Evolutionary conservation across 2,888 invertebrate genomes (phyloP).

Genomic region (Eucera pruinosa): DNA sequence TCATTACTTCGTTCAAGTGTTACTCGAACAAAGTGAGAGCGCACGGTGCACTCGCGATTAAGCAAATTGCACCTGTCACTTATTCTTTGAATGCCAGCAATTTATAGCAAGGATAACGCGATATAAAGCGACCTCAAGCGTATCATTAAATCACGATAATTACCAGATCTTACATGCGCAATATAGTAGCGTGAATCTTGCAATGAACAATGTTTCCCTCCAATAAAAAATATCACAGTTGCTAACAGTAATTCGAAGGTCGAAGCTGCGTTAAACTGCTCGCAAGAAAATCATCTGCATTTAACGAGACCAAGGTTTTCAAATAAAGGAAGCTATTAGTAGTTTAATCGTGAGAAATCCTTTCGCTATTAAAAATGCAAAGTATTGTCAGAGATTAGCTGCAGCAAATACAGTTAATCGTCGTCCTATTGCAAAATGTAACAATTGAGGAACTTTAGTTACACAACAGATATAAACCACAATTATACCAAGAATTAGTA

Average conservation of each 20-base stretch:
- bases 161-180: neutral
- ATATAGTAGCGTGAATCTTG: neutral
- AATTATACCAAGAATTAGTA: neutral
- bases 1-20: slow-evolving; percentile 16
- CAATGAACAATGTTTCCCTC: too few relatives aligned
- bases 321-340: slow-evolving; percentile 12
- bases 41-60: slow-evolving; percentile 11
- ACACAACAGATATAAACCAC: neutral
- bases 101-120: slow-evolving; percentile 33
- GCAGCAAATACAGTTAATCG: slow-evolving; percentile 5
- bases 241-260: slow-evolving; percentile 12
- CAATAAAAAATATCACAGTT: neutral
- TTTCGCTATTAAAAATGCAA: slow-evolving; percentile 13
- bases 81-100: slow-evolving; percentile 14
- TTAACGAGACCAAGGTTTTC: slow-evolving; percentile 34
- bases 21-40: slow-evolving; percentile 6
- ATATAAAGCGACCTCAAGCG: neutral
- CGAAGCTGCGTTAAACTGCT: neutral
- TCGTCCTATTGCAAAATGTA: slow-evolving; percentile 7
- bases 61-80: slow-evolving; percentile 38
- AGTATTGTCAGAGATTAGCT: neutral
- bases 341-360: slow-evolving; percentile 25
- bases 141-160: slow-evolving; percentile 26
- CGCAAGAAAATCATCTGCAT: slow-evolving; percentile 3
- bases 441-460: neutral